phyloP scores from a whole-genome alignment of 2,797 vertebrate genomes.

The Esox lucius region DNA sequence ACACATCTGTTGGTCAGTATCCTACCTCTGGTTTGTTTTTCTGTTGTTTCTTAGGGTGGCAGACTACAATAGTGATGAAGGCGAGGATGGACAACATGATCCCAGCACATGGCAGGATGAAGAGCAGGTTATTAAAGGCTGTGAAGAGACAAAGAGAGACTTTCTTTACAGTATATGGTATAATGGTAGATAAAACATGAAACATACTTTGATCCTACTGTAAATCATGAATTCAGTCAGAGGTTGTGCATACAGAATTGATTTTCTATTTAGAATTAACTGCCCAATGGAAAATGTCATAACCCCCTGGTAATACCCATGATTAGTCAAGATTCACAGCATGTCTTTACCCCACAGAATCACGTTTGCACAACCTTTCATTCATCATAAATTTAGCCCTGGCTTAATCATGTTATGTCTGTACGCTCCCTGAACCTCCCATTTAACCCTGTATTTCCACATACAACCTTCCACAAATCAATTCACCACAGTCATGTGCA shows the following conservation, averaged over 20 bases:
- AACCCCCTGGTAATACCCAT: neutral
- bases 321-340: neutral
- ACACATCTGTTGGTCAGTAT: neutral
- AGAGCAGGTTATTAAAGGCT: constrained; percentile 75
- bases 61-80: constrained; percentile 76
- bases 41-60: constrained; percentile 63
- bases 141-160: constrained; percentile 31
- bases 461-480: constrained; percentile 27
- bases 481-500: constrained; percentile 44
- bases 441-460: neutral
- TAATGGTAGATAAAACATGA: neutral
- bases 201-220: neutral
- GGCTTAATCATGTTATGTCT: neutral
- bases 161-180: neutral
- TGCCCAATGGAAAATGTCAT: neutral
- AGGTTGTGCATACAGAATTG: neutral
- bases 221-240: neutral
- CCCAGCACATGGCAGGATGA: constrained; percentile 77
- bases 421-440: neutral
- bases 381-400: neutral
- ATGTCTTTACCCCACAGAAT: neutral
- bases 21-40: constrained; percentile 76
- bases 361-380: neutral
- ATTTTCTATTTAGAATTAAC: neutral
- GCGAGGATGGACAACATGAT: constrained; percentile 74